A percentile compares a stretch with the other conserved stretches of the same genome.
Evolutionary conservation across 2,113 vertebrate species (phyloP).

Genomic region (Menura novaehollandiae): DNA sequence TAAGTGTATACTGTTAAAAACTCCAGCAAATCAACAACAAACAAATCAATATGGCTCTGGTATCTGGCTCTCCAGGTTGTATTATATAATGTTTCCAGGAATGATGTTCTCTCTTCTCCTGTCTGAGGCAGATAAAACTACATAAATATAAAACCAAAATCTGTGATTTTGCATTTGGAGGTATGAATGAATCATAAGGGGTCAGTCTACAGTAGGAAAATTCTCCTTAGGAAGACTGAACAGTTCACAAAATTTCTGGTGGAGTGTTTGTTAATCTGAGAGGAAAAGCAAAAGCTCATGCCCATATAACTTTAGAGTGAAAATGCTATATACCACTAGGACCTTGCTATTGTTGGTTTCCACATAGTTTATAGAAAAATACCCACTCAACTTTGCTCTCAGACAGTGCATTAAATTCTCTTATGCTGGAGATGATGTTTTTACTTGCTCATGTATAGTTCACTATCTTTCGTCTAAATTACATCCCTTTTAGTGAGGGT

Average conservation of each 20-base stretch:
- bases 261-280: background rate
- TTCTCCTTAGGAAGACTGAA: background rate
- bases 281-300: background rate
- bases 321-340: background rate
- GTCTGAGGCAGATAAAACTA: background rate
- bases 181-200: background rate
- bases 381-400: background rate
- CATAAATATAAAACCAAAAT: background rate
- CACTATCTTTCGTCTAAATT: background rate
- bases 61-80: background rate
- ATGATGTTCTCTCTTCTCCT: background rate
- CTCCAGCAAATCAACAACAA: background rate
- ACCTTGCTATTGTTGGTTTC: background rate
- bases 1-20: background rate
- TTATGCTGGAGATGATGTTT: background rate
- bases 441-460: background rate
- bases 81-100: background rate
- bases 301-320: background rate
- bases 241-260: background rate
- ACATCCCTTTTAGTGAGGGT: background rate
- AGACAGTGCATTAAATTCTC: background rate
- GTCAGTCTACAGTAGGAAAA: background rate
- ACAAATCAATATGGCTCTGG: background rate
- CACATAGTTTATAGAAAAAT: background rate
- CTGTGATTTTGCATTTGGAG: background rate